Evolutionary conservation across 1,140 invertebrate genomes (phyloP).

Genomic region (Halyomorpha halys): DNA sequence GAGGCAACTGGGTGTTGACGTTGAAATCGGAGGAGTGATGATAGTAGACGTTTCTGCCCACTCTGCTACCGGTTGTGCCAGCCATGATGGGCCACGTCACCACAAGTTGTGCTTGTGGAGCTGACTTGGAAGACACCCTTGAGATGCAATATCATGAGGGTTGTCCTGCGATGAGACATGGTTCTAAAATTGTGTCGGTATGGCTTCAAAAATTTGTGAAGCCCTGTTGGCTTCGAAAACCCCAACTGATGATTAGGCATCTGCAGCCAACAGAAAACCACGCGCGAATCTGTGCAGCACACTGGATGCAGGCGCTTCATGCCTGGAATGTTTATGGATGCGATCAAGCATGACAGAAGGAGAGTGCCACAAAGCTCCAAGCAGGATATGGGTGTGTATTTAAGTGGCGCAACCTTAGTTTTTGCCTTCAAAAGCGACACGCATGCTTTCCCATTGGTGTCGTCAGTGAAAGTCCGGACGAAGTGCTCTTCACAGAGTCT

Average conservation of each 20-base stretch:
- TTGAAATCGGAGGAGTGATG: not conserved
- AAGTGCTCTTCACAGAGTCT: not conserved
- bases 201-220: too few species aligned
- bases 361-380: not conserved
- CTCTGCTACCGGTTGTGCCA: not conserved
- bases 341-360: not conserved
- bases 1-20: not conserved
- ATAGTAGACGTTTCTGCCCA: not conserved
- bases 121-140: slow-evolving; percentile 33
- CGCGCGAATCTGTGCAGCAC: slow-evolving; percentile 33
- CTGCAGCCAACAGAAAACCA: slow-evolving; percentile 32
- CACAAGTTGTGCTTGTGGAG: slow-evolving; percentile 34
- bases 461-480: not conserved
- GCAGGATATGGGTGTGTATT: not conserved
- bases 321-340: not conserved
- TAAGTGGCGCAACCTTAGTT: not conserved
- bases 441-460: not conserved
- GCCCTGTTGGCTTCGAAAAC: slow-evolving; percentile 15
- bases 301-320: not conserved
- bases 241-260: slow-evolving; percentile 28
- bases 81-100: slow-evolving; percentile 35
- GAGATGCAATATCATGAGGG: slow-evolving; percentile 37
- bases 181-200: not conserved
- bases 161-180: slow-evolving; percentile 34
- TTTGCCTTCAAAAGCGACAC: not conserved